Evolutionary conservation across 2,113 vertebrate species (phyloP), one percentile per base, ranked within the genome.

Genomic region (Machaerirhynchus nigripectus): DNA sequence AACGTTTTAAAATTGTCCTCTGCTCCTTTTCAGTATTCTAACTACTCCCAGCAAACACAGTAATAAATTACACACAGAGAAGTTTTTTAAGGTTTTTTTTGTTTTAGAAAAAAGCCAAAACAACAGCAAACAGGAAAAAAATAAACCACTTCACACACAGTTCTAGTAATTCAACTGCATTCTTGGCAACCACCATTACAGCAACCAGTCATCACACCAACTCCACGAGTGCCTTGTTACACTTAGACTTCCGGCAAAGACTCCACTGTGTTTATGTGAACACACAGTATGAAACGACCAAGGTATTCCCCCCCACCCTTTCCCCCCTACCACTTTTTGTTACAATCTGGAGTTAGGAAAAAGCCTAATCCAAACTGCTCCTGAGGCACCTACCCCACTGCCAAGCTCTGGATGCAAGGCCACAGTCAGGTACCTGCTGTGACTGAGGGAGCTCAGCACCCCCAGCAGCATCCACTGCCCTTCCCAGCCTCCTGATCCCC

Each of bases 301-400:
- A 46, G 12, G 9, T 39, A 5, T 7, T 40, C 30, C 24, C 9
- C 7, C 5, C 17, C 1, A 3, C 7, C n/a, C 4, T 2, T 35
- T 10, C 3, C 2, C 2, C 12, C 1, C 10, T 7, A 6, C 9
- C 14, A 11, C 24, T 3, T 26, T 26, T 9, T 23, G 3, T 50
- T 7, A 46, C 21, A 26, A 69, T 10, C 49, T 33, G 30, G 39
- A 47, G 9, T 52, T 33, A 23, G 9, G 1, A 76, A n/a, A 11
- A 37, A 44, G 4, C 2, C 9, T 3, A 31, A 68, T 20, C 15
- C 30, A 20, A 37, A 27, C 13, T 5, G 9, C 26, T 35, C 10
- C 61, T 17, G 63, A 28, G 39, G 52, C 55, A 35, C 19, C 6
- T 11, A 15, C 3, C 7, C 8, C 28, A 15, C 7, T 16, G 49